These are phyloP conservation scores for Xiphydria camelus DNA, from an alignment of 2,888 invertebrate species.

Conservation along the genomic window DNA sequence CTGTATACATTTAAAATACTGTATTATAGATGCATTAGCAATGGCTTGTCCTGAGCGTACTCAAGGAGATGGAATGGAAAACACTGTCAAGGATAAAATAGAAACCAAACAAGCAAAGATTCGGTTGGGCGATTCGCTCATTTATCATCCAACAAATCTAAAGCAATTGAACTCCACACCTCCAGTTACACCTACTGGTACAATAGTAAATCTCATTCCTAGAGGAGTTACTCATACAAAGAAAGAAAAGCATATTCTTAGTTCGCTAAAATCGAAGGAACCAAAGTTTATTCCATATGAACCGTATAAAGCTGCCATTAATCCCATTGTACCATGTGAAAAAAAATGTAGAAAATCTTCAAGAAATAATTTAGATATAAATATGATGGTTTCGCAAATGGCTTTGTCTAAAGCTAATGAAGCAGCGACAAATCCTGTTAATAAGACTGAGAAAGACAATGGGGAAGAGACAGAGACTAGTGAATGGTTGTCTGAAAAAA, in stretches of 20 bases:
- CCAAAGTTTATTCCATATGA: constrained; percentile 89
- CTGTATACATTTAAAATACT: too few relatives aligned
- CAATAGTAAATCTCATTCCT: constrained; percentile 66
- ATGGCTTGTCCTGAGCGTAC: constrained; percentile 60
- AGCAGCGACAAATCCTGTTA: constrained; percentile 59
- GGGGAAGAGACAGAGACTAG: constrained; percentile 24
- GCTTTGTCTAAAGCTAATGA: constrained; percentile 66
- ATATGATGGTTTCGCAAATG: constrained; percentile 72
- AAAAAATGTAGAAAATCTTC: constrained; percentile 54
- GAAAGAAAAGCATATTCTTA: constrained; percentile 56
- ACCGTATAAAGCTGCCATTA: constrained; percentile 84
- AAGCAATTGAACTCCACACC: constrained; percentile 51
- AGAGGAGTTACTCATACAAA: constrained; percentile 65
- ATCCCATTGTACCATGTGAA: constrained; percentile 69
- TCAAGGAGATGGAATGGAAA: constrained; percentile 81
- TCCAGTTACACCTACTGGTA: constrained; percentile 61
- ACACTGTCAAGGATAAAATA: constrained; percentile 41
- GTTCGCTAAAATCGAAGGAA: constrained; percentile 63
- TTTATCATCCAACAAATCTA: constrained; percentile 55
- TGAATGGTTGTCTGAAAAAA: constrained; percentile 60
- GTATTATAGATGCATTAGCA: constrained; percentile 37
- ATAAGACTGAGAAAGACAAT: constrained; percentile 27
- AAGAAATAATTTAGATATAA: constrained; percentile 68
- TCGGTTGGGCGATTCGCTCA: constrained; percentile 51
- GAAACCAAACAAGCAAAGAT: constrained; percentile 39